Conservation (phyloP, 1,140 invertebrate genomes). For the Thaumatotibia leucotreta region DNA sequence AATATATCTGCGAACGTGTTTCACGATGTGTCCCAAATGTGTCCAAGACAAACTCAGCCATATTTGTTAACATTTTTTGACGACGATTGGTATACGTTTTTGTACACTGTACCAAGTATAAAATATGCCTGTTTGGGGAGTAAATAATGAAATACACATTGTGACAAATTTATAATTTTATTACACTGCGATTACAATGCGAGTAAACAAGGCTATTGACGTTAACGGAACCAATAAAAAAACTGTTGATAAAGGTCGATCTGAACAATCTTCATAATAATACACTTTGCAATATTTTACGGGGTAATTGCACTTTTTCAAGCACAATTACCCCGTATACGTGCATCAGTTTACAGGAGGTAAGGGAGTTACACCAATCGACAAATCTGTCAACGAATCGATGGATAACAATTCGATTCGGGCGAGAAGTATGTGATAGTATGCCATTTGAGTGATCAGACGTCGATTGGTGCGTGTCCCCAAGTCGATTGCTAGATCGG, state of each 20-base stretch:
- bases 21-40: too few species aligned
- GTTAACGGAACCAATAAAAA: neutral
- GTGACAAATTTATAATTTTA: constrained; percentile 9
- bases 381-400: neutral
- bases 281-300: neutral
- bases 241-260: neutral
- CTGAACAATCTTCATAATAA: neutral
- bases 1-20: too few species aligned
- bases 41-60: too few species aligned
- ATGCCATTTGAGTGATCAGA: neutral
- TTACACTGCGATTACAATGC: constrained; percentile 8
- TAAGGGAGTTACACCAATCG: neutral
- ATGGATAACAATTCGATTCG: neutral
- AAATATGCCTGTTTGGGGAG: too few species aligned
- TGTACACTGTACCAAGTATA: too few species aligned
- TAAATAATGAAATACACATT: constrained; percentile 2
- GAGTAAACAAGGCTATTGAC: neutral
- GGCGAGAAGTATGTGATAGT: too few species aligned
- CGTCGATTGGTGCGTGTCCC: neutral
- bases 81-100: too few species aligned
- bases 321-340: neutral
- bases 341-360: neutral
- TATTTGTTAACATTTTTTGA: too few species aligned
- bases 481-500: neutral
- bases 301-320: constrained; percentile 5